Percentiles rank a stretch among this genome's conserved stretches.
Evolutionary conservation across 2,888 invertebrate genomes (phyloP).

Genomic region (Andrena chrysosceles): DNA sequence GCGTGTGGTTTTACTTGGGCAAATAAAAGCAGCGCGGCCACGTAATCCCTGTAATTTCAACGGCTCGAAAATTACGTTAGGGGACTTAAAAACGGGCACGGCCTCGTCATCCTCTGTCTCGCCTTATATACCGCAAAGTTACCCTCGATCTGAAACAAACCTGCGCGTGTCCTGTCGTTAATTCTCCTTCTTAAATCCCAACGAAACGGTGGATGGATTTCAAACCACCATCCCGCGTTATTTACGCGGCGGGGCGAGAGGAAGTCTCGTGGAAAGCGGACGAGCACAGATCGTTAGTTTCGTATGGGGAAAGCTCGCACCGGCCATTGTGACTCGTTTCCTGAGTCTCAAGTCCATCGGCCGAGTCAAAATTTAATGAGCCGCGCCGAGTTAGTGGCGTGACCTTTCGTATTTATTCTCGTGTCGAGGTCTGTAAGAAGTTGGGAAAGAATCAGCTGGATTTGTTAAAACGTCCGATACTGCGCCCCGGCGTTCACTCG

Average conservation of each 20-base stretch:
- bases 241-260: background rate
- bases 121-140: background rate
- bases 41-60: conserved; percentile 32
- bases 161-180: background rate
- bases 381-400: conserved; percentile 9
- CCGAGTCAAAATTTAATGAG: conserved; percentile 33
- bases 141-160: background rate
- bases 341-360: conserved; percentile 39
- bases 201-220: no score
- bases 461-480: background rate
- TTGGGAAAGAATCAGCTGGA: background rate
- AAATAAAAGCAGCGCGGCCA: conserved; percentile 6
- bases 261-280: background rate
- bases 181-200: background rate
- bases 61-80: background rate
- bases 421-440: background rate
- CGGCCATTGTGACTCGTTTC: conserved; percentile 41
- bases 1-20: conserved; percentile 22
- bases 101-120: background rate
- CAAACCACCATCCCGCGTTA: background rate
- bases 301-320: conserved; percentile 13
- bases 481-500: background rate
- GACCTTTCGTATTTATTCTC: conserved; percentile 20
- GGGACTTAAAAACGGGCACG: background rate
- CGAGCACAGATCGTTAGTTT: conserved; percentile 1